phyloP scores from a whole-genome alignment of 2,888 invertebrate species.

The Polymixis flavicincta region DNA sequence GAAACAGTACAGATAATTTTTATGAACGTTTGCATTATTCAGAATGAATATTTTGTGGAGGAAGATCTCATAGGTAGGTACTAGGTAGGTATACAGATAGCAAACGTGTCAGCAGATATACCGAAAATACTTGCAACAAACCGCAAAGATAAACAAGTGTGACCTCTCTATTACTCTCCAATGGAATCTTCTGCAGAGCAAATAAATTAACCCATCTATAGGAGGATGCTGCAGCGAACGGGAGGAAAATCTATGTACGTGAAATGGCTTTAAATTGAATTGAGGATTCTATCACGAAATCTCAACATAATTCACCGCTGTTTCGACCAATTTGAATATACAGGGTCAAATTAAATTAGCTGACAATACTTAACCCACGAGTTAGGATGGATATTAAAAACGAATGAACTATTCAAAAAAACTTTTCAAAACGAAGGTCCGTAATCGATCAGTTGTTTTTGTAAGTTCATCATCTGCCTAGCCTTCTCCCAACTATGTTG shows the following conservation, averaged over 20 bases:
- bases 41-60: neutral
- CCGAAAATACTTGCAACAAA: neutral
- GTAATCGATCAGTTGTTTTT: no score
- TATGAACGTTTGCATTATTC: neutral
- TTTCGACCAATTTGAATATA: neutral
- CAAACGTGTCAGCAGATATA: neutral
- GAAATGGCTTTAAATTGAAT: neutral
- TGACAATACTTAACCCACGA: no score
- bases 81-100: neutral
- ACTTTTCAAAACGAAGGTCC: no score
- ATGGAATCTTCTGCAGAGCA: neutral
- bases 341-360: no score
- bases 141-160: conserved; percentile 1
- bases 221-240: neutral
- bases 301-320: neutral
- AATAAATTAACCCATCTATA: neutral
- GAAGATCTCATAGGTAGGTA: neutral
- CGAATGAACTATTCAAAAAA: no score
- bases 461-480: no score
- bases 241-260: neutral
- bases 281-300: neutral
- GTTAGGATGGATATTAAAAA: no score
- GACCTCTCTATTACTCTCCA: neutral
- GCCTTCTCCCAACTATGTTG: no score
- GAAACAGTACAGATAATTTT: neutral